Base-by-base conservation (phyloP, 2,113 vertebrate genomes). In the Barnardius zonarius region DNA sequence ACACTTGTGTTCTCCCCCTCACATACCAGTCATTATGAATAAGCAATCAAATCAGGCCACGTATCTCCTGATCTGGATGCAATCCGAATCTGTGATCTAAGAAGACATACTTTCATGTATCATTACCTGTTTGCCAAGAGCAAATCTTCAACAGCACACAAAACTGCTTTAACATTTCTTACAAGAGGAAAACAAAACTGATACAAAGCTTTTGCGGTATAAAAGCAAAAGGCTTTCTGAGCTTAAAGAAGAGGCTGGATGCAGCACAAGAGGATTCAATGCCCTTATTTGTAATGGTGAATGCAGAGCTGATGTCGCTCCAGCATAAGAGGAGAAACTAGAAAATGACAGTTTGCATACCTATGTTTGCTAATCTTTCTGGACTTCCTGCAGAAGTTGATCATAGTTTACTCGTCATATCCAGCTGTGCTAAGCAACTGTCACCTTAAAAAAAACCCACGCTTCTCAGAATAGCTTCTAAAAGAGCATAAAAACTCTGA, bases 221-320 rank as follows among this genome's bases (percentile, higher is more conserved):
- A 44, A 48, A 70, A 82, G 30, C 0, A 0, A 51, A 57, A 67
- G 43, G 43, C 20, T 59, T 14, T 30, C 46, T 30, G 39, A 51
- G 43, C 13, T 67, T 51, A 44, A 33, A 46, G 17, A 11, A 10
- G 0, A 33, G 57, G 67, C 27, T 90, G 70, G 70, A 28, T 11
- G 8, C 6, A 52, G 39, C 24, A 35, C 6, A 5, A 6, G 8
- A 8, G 23, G 37, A 80, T 11, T 28, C 44, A 44, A 2, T 5
- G 13, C 6, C n/a, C 69, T 23, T 46, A 2, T 44, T 28, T 1
- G 9, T 17, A 10, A 4, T 2, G 17, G 24, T 2, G 35, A 92
- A 35, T 1, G 2, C 57, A 2, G 0, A 77, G 23, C 9, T 9
- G 4, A 12, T 6, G 2, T 3, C 11, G 25, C 33, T 64, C 16